Base-by-base conservation (phyloP, 2,113 vertebrate genomes). In the Alexandromys fortis region DNA sequence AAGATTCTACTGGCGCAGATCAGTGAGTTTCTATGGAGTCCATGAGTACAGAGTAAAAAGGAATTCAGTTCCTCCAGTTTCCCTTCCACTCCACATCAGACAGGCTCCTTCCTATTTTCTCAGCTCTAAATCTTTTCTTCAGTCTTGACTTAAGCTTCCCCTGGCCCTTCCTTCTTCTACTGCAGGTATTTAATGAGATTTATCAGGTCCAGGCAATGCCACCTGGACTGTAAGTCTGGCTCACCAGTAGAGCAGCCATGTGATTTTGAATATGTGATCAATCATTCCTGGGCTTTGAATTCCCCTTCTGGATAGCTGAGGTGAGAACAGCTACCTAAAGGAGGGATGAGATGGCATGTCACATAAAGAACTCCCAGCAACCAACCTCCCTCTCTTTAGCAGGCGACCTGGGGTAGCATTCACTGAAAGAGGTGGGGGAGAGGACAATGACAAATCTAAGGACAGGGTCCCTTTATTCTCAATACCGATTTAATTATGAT, bases 401-500 rank as follows among this genome's bases (percentile, higher is more conserved):
- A 72, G 21, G 17, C 55, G 13, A 47, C 16, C 16, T 26, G 35
- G 19, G 52, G 28, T 5, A 72, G 1, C 8, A 14, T 11, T 28
- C 38, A 24, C 16, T 65, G 11, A 28, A 47, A 21, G 68, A 67
- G 17, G 14, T 22, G 6, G 16, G 16, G 38, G 17, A 81, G 21
- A 87, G 4, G 17, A 11, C 63, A 58, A 26, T 55, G 19, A 73
- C 33, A 88, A 65, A 28, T 47, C 49, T 67, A 38, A 94, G 33
- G 73, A 61, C 13, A 75, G 8, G 85, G 3, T 73, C 2, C 3
- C 33, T 96, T 94, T 11, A 52, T 10, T 93, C 73, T 95, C 78
- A 38, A 33, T 90, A 63, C 42, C 76, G 78, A 94, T 79, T 90
- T 93, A 85, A 52, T 81, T n/a, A 45, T 63, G 79, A 92, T 75